A percentile compares a stretch with the other conserved stretches of the same genome.
Conservation (phyloP, 2,888 invertebrate species). For the Melieria crassipennis region DNA sequence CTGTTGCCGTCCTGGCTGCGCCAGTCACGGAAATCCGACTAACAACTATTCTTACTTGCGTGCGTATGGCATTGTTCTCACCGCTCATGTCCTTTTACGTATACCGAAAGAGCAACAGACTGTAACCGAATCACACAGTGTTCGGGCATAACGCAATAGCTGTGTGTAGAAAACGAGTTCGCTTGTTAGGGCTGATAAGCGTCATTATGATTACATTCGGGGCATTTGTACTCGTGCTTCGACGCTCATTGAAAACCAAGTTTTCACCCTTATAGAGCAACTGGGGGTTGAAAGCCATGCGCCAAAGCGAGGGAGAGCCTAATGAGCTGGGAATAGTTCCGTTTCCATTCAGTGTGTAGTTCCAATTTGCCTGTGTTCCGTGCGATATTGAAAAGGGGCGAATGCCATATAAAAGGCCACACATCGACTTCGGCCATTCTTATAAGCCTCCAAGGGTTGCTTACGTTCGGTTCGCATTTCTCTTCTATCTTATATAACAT, state of each 20-base stretch:
- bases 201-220: neutral
- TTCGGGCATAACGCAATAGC: neutral
- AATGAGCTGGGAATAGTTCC: constrained; percentile 28
- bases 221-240: neutral
- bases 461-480: constrained; percentile 68
- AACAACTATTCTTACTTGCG: constrained; percentile 14
- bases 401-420: constrained; percentile 62
- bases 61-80: constrained; percentile 33
- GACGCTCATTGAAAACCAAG: neutral
- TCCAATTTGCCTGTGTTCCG: constrained; percentile 32
- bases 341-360: constrained; percentile 35
- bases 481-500: constrained; percentile 67
- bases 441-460: constrained; percentile 68
- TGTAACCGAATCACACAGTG: constrained; percentile 3
- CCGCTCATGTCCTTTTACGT: constrained; percentile 45
- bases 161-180: too few species aligned
- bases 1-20: constrained; percentile 45
- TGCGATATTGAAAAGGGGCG: constrained; percentile 38
- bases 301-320: constrained; percentile 8
- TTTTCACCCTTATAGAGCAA: neutral
- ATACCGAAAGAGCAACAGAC: constrained; percentile 33
- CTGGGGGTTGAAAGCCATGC: constrained; percentile 19
- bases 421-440: constrained; percentile 60
- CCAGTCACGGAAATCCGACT: neutral
- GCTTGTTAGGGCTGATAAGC: too few species aligned